Conservation (phyloP, 92 coral and sea anemone species). For the Phenganax subtilis region DNA sequence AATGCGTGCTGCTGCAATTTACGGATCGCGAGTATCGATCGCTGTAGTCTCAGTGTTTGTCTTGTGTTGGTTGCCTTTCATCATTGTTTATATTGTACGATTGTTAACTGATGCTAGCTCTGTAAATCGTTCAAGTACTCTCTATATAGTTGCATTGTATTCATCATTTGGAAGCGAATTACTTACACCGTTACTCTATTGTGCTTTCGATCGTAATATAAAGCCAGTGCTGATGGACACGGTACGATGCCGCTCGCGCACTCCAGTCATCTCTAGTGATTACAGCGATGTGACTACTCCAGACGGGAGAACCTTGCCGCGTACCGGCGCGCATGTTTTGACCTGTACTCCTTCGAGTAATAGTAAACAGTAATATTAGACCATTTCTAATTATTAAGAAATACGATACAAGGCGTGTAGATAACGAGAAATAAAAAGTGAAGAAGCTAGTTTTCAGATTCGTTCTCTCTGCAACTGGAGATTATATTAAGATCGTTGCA, state of each 20-base stretch:
- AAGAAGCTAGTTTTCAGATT: too few relatives aligned
- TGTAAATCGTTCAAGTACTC: constrained; percentile 14
- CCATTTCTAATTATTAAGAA: too few relatives aligned
- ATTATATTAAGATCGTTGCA: too few relatives aligned
- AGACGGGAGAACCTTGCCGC: neutral
- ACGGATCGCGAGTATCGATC: constrained; percentile 34
- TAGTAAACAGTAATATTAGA: too few relatives aligned
- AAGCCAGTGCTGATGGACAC: constrained; percentile 6
- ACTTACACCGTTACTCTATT: constrained; percentile 22
- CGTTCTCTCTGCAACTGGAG: too few relatives aligned
- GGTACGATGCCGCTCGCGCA: neutral
- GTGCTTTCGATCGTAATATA: constrained; percentile 38
- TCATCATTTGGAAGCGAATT: constrained; percentile 19
- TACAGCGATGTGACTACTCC: neutral
- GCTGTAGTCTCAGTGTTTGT: constrained; percentile 24
- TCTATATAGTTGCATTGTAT: constrained; percentile 12
- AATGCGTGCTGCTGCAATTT: constrained; percentile 6
- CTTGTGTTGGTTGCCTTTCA: constrained; percentile 24
- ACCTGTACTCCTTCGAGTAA: too few relatives aligned
- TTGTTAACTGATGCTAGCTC: neutral
- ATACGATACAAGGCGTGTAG: too few relatives aligned
- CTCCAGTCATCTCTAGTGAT: neutral
- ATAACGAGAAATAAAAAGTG: too few relatives aligned
- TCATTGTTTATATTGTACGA: neutral
- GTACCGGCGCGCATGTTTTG: too few relatives aligned